phyloP scores from a whole-genome alignment of 2,113 vertebrate genomes.

The Tyto alba region DNA sequence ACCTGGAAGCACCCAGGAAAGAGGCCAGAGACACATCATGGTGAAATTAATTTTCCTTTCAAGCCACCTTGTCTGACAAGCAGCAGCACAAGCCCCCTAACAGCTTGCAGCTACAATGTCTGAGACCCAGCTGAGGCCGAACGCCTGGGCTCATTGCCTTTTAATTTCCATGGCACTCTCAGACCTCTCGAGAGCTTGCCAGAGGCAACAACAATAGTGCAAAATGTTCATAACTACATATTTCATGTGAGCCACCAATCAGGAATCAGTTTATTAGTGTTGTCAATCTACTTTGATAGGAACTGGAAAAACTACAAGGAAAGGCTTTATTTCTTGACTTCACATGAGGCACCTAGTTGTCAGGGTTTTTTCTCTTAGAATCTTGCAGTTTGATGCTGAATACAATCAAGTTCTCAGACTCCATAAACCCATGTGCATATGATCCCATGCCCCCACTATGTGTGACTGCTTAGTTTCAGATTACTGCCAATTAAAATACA shows the following conservation, averaged over 20 bases:
- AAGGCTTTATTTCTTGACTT: background rate
- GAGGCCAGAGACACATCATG: rapidly evolving
- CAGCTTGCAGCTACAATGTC: background rate
- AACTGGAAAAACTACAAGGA: background rate
- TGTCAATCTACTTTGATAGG: background rate
- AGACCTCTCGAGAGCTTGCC: background rate
- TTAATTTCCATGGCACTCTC: background rate
- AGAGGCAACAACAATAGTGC: background rate
- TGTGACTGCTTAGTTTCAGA: background rate
- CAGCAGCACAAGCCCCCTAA: background rate
- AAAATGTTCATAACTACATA: background rate
- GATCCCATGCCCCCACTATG: background rate
- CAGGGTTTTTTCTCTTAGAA: background rate
- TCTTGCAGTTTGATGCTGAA: background rate
- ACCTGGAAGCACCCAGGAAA: background rate
- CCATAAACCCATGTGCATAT: background rate
- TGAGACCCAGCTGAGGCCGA: background rate
- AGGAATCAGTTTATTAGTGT: background rate
- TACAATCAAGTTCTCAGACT: background rate
- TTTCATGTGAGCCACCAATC: background rate
- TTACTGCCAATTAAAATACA: slow-evolving; percentile 9
- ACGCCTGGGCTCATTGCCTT: background rate
- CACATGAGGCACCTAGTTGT: background rate
- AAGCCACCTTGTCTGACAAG: rapidly evolving
- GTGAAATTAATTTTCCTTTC: background rate